phyloP scores from a whole-genome alignment of 2,797 vertebrate genomes.

The Liparis tanakae region DNA sequence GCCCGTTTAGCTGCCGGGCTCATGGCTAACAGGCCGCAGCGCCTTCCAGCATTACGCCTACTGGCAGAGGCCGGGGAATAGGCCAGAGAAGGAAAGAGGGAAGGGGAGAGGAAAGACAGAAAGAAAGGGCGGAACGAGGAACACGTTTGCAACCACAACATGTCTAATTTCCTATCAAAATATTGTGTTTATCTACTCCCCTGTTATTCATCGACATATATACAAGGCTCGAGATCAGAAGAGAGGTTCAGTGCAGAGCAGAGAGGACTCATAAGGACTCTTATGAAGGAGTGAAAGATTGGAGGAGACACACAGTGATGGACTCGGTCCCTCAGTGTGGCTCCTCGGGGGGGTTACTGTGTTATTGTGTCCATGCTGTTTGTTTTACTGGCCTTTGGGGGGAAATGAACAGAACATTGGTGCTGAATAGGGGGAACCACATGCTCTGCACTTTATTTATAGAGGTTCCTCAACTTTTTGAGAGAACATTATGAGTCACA shows the following conservation, averaged over 20 bases:
- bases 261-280: constrained; percentile 21
- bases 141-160: not conserved
- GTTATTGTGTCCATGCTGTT: constrained; percentile 56
- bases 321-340: constrained; percentile 28
- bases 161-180: constrained; percentile 10
- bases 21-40: constrained; percentile 35
- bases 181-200: not conserved
- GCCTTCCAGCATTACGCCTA: constrained; percentile 56
- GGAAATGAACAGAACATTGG: constrained; percentile 60
- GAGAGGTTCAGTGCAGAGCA: constrained; percentile 8
- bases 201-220: constrained; percentile 3
- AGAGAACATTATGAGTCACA: constrained; percentile 37
- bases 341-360: constrained; percentile 24
- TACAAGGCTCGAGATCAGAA: not conserved
- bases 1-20: constrained; percentile 46
- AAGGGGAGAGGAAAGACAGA: constrained; percentile 16
- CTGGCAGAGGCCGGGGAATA: constrained; percentile 41
- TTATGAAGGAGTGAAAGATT: constrained; percentile 6
- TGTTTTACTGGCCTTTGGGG: constrained; percentile 66
- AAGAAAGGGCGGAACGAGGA: constrained; percentile 14
- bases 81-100: constrained; percentile 36
- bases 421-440: constrained; percentile 52
- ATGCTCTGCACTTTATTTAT: constrained; percentile 53
- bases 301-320: constrained; percentile 20
- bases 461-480: constrained; percentile 46